Percentiles rank a stretch among this genome's conserved stretches.
Evolutionary conservation across 2,888 invertebrate species (phyloP).

Genomic region (Microplitis manilae): DNA sequence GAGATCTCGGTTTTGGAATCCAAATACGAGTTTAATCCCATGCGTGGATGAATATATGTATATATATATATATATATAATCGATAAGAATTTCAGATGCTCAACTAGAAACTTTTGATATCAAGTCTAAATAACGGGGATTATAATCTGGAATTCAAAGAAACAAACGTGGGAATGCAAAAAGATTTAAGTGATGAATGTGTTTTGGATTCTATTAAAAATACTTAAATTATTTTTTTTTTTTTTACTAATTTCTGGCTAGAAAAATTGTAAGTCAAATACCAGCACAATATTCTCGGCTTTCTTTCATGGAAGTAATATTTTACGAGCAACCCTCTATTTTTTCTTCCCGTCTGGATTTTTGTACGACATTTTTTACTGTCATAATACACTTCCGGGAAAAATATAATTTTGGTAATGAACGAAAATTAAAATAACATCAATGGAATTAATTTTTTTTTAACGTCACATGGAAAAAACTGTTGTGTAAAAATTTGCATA

Average conservation of each 20-base stretch:
- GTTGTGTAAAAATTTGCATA: too few relatives aligned
- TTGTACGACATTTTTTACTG: not conserved
- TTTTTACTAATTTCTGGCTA: not conserved
- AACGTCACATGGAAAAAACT: not conserved
- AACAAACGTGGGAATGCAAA: slow-evolving; percentile 1
- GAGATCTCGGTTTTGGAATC: slow-evolving; percentile 36
- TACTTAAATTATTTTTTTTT: not conserved
- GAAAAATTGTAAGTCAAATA: not conserved
- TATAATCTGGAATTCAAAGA: slow-evolving; percentile 21
- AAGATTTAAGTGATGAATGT: slow-evolving; percentile 15
- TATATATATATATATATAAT: slow-evolving; percentile 35
- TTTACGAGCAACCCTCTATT: not conserved
- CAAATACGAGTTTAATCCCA: slow-evolving; percentile 27
- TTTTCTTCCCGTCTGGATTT: not conserved
- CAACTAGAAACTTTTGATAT: slow-evolving; percentile 20
- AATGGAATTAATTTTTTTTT: not conserved
- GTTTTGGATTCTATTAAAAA: not conserved
- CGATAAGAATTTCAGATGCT: slow-evolving; percentile 33
- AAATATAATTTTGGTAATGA: not conserved
- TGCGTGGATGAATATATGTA: slow-evolving; percentile 29
- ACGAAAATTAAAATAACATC: not conserved
- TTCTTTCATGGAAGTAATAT: slow-evolving; percentile 1
- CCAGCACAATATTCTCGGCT: not conserved
- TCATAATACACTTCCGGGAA: not conserved
- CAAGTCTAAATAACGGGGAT: slow-evolving; percentile 25